phyloP scores from a whole-genome alignment of 2,113 vertebrate species.

The Callospermophilus lateralis region DNA sequence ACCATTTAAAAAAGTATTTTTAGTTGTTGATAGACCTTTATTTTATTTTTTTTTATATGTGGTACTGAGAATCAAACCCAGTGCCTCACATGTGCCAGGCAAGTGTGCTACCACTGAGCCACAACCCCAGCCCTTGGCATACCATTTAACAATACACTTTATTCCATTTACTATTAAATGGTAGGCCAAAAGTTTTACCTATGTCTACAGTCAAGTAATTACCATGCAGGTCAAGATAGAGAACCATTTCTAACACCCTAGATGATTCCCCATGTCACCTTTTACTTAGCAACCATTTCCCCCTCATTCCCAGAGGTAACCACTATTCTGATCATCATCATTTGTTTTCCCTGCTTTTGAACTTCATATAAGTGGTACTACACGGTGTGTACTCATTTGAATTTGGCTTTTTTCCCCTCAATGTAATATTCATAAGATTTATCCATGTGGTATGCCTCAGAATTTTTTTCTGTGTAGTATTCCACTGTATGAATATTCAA shows the following conservation, averaged over 20 bases:
- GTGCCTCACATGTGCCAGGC: no score
- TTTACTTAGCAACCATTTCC: background rate
- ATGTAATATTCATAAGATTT: background rate
- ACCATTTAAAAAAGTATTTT: background rate
- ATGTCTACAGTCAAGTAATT: background rate
- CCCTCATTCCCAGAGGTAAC: background rate
- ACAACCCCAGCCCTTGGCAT: background rate
- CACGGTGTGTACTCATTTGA: background rate
- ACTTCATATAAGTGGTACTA: background rate
- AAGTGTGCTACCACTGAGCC: no score
- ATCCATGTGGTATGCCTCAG: background rate
- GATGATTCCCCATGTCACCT: background rate
- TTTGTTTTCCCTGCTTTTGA: conserved; percentile 1
- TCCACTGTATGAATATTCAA: conserved; percentile 31
- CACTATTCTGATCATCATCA: background rate
- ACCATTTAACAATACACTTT: background rate
- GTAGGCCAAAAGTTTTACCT: background rate
- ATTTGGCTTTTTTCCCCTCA: background rate
- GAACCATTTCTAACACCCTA: background rate
- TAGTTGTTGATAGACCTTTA: no score
- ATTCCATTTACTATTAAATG: no score
- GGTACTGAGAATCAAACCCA: no score
- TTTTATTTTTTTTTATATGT: no score
- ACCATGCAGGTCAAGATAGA: background rate
- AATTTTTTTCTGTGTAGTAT: conserved; percentile 30